Base-by-base conservation (phyloP, 2,113 vertebrate genomes). In the Azemiops feae region DNA sequence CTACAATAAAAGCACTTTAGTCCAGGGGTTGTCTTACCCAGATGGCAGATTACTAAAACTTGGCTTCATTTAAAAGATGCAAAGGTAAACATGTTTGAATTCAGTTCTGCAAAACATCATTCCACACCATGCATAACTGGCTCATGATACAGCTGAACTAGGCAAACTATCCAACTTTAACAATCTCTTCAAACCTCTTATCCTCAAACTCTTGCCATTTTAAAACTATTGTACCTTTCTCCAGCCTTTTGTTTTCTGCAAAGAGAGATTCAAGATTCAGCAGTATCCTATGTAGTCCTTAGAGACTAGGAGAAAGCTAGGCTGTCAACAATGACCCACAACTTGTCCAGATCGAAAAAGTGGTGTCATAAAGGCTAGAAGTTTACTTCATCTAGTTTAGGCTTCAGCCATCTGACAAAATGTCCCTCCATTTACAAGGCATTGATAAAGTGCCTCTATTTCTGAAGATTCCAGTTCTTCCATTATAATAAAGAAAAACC, bases 291-390 rank as follows among this genome's bases (percentile, higher is more conserved):
- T 30, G 60, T 58, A 58, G 87, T 53, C 86, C 52, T 93, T 55
- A 81, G 20, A 89, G 64, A 47, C 23, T n/a, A 89, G 53, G 45
- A 60, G 23, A 89, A 60, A 34, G 22, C 53, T 45, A 85, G 45
- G 50, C 25, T 89, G 50, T 43, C 57, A 88, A 34, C 30, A 39
- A 23, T 53, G 64, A 85, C 52, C 54, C 55, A 58, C 57, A 91
- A 18, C 45, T 52, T 89, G 43, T 55, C 20, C 50, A 85, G 27
- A 8, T 85, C 8, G 45, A 93, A 53, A 87, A 90, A 60, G 55
- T 91, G 86, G 87, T 60, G 90, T 89, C 93, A 93, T 58, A 91
- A 74, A 91, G 90, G 60, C 64, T 91, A 69, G 69, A 81, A 45
- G 9, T 91, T 50, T 89, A 89, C 90, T 89, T 88, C 90, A 93